A percentile compares a stretch with the other conserved stretches of the same genome.
Conservation (phyloP, 2,113 vertebrate species). For the Atractosteus spatula region DNA sequence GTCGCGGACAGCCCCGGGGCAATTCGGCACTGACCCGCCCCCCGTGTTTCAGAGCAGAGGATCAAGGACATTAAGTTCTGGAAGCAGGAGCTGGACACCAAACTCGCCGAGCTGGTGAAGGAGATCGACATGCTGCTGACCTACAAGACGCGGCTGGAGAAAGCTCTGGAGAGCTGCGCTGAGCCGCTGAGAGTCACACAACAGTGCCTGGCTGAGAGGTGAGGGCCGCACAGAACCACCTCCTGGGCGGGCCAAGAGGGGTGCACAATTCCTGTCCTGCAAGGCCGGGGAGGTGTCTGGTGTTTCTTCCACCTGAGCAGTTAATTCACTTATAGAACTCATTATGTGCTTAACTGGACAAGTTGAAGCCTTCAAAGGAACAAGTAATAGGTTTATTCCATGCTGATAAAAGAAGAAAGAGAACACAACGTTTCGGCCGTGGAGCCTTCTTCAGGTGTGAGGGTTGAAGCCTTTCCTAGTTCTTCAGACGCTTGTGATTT, state of each 20-base stretch:
- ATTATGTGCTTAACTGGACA: too few relatives aligned
- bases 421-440: too few relatives aligned
- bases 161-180: constrained; percentile 68
- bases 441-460: too few relatives aligned
- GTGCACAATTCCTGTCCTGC: not conserved
- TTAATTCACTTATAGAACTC: too few relatives aligned
- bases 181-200: constrained; percentile 68
- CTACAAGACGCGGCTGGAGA: constrained; percentile 67
- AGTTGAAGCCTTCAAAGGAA: too few relatives aligned
- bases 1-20: too few relatives aligned
- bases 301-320: too few relatives aligned
- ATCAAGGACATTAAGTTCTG: constrained; percentile 79
- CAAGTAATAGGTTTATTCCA: too few relatives aligned
- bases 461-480: too few relatives aligned
- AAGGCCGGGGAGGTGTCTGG: too few relatives aligned
- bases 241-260: not conserved
- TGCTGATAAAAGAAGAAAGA: too few relatives aligned
- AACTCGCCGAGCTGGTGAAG: constrained; percentile 72
- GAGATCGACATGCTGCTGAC: constrained; percentile 68
- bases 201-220: constrained; percentile 82
- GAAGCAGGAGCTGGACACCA: constrained; percentile 78
- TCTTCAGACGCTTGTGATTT: too few relatives aligned
- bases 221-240: constrained; percentile 14
- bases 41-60: constrained; percentile 73
- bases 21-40: not conserved